These are phyloP conservation scores for Hetaerina americana DNA, from an alignment of 1,140 invertebrate genomes.

Conservation along the genomic window DNA sequence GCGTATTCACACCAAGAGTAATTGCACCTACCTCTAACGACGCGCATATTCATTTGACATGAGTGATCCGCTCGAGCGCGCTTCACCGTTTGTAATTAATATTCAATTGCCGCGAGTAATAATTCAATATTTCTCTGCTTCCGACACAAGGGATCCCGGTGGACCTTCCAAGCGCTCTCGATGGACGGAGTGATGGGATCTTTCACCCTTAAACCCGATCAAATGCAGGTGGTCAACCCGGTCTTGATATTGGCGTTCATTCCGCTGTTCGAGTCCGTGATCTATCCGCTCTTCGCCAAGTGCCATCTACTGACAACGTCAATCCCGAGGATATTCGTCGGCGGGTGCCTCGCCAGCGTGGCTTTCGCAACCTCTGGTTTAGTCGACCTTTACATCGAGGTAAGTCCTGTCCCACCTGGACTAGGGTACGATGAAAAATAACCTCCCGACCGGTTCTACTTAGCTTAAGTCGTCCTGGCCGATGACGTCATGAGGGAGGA, in stretches of 20 bases:
- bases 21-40: no score
- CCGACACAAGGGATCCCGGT: constrained; percentile 46
- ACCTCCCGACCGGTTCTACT: no score
- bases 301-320: constrained; percentile 32
- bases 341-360: constrained; percentile 48
- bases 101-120: no score
- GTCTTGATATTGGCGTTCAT: constrained; percentile 63
- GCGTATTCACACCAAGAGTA: no score
- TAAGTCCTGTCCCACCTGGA: no score
- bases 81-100: no score
- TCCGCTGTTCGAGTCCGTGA: constrained; percentile 55
- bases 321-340: constrained; percentile 49
- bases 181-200: constrained; percentile 50
- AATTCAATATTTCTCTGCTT: not conserved
- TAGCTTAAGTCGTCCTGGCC: no score
- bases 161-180: constrained; percentile 60
- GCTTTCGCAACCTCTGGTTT: constrained; percentile 53
- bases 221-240: constrained; percentile 69
- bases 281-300: constrained; percentile 34
- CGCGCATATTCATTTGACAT: no score
- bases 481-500: no score
- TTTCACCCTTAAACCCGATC: constrained; percentile 58
- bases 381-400: constrained; percentile 51
- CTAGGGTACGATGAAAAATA: no score
- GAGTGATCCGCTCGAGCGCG: no score